These are phyloP conservation scores for Drosophila rufa DNA, from an alignment of 1,140 invertebrate genomes.

Conservation along the genomic window DNA sequence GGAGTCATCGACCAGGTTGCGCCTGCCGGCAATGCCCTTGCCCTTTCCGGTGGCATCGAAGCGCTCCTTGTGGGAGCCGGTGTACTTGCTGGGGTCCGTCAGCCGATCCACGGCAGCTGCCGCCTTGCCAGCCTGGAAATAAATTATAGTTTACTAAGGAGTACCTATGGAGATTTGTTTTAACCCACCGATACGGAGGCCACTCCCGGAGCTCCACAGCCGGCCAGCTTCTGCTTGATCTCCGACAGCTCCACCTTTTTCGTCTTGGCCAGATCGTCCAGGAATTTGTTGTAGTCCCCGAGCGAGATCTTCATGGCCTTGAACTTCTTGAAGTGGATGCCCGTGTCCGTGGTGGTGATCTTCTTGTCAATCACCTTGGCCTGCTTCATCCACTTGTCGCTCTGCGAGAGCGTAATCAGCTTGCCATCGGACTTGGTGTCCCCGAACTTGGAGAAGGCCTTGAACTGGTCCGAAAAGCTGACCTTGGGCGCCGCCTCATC, in stretches of 20 bases:
- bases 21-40: slow-evolving; percentile 94
- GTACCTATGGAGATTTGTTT: fast-evolving
- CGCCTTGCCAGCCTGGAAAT: slow-evolving; percentile 87
- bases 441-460: slow-evolving; percentile 94
- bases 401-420: slow-evolving; percentile 93
- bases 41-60: slow-evolving; percentile 95
- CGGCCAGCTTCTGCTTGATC: slow-evolving; percentile 91
- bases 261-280: slow-evolving; percentile 92
- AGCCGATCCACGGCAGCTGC: slow-evolving; percentile 93
- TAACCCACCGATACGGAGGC: slow-evolving; percentile 85
- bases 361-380: slow-evolving; percentile 97
- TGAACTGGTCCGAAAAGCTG: slow-evolving; percentile 86
- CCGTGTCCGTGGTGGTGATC: slow-evolving; percentile 95
- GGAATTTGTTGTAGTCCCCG: slow-evolving; percentile 92
- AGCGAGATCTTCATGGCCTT: slow-evolving; percentile 91
- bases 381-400: slow-evolving; percentile 98
- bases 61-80: slow-evolving; percentile 95
- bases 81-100: slow-evolving; percentile 96
- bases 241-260: slow-evolving; percentile 91
- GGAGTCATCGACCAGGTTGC: slow-evolving; percentile 91
- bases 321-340: slow-evolving; percentile 95
- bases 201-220: slow-evolving; percentile 91
- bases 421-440: slow-evolving; percentile 95
- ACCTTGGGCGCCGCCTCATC: slow-evolving; percentile 72
- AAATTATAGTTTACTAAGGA: too few relatives aligned